Evolutionary conservation across 1,140 invertebrate genomes (phyloP).

Genomic region (Linepithema humile): DNA sequence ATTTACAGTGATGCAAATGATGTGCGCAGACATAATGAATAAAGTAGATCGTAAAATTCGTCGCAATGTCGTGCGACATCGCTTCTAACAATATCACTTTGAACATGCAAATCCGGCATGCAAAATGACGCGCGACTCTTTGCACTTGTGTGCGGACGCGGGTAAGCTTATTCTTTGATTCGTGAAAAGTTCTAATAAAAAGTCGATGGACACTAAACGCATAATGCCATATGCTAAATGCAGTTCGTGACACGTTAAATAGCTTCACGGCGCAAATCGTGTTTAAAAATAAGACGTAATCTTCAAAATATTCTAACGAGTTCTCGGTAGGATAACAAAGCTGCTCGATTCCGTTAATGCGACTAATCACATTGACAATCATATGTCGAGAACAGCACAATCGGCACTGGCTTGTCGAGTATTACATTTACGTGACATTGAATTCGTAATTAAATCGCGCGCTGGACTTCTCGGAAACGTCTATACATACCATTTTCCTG

Average conservation of each 20-base stretch:
- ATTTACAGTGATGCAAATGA: no score
- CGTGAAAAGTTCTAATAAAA: neutral
- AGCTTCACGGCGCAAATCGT: neutral
- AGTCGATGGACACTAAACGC: neutral
- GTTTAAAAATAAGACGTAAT: neutral
- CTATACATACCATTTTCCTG: conserved; percentile 42
- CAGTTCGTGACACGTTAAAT: neutral
- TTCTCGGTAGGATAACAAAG: conserved; percentile 1
- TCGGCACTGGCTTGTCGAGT: conserved; percentile 1
- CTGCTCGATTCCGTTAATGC: conserved; percentile 10
- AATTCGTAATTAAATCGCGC: conserved; percentile 1
- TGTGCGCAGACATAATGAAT: no score
- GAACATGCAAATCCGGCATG: neutral
- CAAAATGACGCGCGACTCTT: neutral
- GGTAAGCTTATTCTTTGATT: neutral
- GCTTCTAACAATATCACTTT: no score
- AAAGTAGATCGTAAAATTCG: no score
- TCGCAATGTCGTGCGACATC: no score
- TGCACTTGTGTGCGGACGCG: neutral
- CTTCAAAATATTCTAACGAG: neutral
- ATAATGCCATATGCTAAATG: neutral
- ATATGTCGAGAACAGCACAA: neutral
- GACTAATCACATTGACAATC: conserved; percentile 36
- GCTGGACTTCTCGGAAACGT: conserved; percentile 5
- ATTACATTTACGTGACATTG: neutral